These are phyloP conservation scores for Papilio demoleus DNA, from an alignment of 2,888 invertebrate genomes.

Conservation along the genomic window DNA sequence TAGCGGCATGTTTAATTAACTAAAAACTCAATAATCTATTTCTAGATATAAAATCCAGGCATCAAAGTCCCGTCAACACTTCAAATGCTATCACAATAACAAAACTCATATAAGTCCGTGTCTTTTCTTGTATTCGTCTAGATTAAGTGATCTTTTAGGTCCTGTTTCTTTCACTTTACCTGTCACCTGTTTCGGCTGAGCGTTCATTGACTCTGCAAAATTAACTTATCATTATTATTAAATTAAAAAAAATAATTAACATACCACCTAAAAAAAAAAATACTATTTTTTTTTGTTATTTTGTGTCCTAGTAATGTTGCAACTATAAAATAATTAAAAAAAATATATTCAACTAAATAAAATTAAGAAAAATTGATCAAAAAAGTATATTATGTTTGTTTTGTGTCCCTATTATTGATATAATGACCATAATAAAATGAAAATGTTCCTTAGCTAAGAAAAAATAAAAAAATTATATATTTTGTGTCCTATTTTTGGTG, in stretches of 20 bases:
- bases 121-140: slow-evolving; percentile 97
- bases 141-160: slow-evolving; percentile 92
- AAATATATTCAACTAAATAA: too few species aligned
- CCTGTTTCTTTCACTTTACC: slow-evolving; percentile 90
- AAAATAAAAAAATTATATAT: too few species aligned
- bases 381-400: too few species aligned
- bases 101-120: slow-evolving; percentile 90
- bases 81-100: slow-evolving; percentile 32
- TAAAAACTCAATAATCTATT: not conserved
- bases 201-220: slow-evolving; percentile 86
- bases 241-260: not conserved
- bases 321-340: too few species aligned
- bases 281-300: too few species aligned
- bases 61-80: slow-evolving; percentile 35
- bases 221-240: not conserved
- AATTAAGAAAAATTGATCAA: too few species aligned
- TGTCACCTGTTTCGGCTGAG: slow-evolving; percentile 88
- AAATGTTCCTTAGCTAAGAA: too few species aligned
- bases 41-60: not conserved
- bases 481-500: too few species aligned
- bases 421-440: too few species aligned
- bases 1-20: too few species aligned
- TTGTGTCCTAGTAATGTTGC: too few species aligned
- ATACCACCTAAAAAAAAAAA: not conserved
- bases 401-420: too few species aligned